Base-by-base conservation (phyloP, 2,797 vertebrate genomes). In the Dicrostonyx torquatus region DNA sequence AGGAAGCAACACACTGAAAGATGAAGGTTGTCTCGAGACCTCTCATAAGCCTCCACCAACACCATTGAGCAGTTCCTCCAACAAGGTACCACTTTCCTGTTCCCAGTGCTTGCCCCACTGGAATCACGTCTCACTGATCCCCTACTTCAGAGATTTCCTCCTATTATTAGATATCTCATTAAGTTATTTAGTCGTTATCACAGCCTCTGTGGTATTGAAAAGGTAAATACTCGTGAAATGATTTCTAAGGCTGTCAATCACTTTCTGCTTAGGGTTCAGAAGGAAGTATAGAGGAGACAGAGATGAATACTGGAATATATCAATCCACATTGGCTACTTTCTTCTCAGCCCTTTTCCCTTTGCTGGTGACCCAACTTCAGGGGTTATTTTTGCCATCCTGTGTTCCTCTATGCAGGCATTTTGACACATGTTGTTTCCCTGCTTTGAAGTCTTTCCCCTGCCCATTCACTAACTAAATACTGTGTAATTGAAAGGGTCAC, bases 61-160 rank as follows among this genome's bases (percentile, higher is more conserved):
- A 14, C 10, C 70, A 26, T 18, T 72, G 31, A 14, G 2, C 14
- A 79, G 9, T 75, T 78, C 37, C 6, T 15, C 15, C 24, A 62
- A 15, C 7, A 68, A 95, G 93, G 91, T 96, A 84, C 31, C 17
- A 1, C 48, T 45, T 53, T 82, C 18, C 40, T 77, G 0, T 55
- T 89, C 37, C 13, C 22, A 29, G 0, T 43, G 29, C 0, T 17
- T 62, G 1, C 6, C 1, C 22, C 22, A 1, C 6, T n/a, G 22
- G 5, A 0, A 18, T 87, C 6, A 22, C 13, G 26, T 53, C 18
- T 92, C 6, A 20, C 13, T 58, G 43, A 82, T 43, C 12, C 1
- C 12, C 34, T 29, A 22, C 3, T 31, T 6, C 15, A 45, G 37
- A 64, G 1, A 50, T 31, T 55, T 40, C 66, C 2, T 40, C 26